phyloP scores from a whole-genome alignment of 1,140 invertebrate species.

The Ips typographus region DNA sequence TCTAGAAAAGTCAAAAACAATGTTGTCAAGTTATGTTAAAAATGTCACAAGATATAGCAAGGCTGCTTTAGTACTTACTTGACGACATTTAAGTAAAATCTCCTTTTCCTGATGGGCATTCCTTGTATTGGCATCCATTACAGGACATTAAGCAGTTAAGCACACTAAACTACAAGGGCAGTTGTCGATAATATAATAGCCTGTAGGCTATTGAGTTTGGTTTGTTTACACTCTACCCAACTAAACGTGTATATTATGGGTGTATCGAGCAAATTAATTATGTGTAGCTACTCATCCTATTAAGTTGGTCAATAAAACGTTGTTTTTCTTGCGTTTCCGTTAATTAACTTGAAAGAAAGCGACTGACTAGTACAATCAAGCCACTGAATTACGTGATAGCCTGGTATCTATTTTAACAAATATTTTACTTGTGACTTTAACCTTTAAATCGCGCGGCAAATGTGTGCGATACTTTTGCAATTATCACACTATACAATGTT shows the following conservation, averaged over 20 bases:
- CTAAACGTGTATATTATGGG: neutral
- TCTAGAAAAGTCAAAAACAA: constrained; percentile 13
- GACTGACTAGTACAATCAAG: too few species aligned
- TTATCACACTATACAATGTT: too few species aligned
- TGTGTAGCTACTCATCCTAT: neutral
- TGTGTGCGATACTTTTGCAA: too few species aligned
- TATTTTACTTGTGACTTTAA: too few species aligned
- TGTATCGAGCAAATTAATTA: constrained; percentile 1
- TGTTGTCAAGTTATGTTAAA: neutral
- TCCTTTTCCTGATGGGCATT: neutral
- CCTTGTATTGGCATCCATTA: neutral
- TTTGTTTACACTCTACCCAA: neutral
- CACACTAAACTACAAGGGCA: neutral
- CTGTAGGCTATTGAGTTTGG: neutral
- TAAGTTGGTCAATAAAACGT: too few species aligned
- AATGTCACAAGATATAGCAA: neutral
- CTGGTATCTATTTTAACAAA: too few species aligned
- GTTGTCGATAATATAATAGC: neutral
- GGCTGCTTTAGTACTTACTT: neutral
- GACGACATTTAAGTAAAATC: neutral
- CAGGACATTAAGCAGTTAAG: constrained; percentile 1
- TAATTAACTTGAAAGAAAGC: too few species aligned
- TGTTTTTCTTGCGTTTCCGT: too few species aligned
- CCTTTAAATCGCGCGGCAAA: too few species aligned
- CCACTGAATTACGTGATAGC: too few species aligned